phyloP scores from a whole-genome alignment of 2,888 invertebrate genomes.

The Eremobia ochroleuca region DNA sequence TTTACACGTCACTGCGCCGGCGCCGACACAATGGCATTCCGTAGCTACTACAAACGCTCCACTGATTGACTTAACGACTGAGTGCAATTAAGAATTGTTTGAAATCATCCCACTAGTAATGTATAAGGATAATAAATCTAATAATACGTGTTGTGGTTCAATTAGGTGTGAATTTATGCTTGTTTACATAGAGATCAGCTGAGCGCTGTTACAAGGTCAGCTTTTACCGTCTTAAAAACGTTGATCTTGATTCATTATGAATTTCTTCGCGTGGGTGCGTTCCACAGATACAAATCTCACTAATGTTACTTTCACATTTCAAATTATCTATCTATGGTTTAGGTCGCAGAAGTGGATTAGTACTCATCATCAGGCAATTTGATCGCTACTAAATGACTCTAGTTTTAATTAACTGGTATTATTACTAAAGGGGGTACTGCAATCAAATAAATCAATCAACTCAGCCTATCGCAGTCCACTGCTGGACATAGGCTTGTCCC shows the following conservation, averaged over 20 bases:
- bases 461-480: no score
- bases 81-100: slow-evolving; percentile 58
- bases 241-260: neutral
- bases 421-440: neutral
- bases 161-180: slow-evolving; percentile 22
- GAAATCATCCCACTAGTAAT: slow-evolving; percentile 40
- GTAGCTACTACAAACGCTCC: slow-evolving; percentile 42
- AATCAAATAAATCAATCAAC: neutral
- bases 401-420: neutral
- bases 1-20: slow-evolving; percentile 55
- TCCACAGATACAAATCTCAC: neutral
- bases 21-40: slow-evolving; percentile 46
- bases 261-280: neutral
- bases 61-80: slow-evolving; percentile 57
- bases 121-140: slow-evolving; percentile 41
- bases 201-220: slow-evolving; percentile 16
- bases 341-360: neutral
- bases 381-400: neutral
- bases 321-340: neutral
- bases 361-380: neutral
- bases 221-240: slow-evolving; percentile 11
- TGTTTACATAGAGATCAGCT: slow-evolving; percentile 31
- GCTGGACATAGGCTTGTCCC: no score
- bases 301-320: neutral
- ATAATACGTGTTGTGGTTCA: slow-evolving; percentile 15